Evolutionary conservation across 2,113 vertebrate genomes (phyloP).

Genomic region (Muscicapa adusta): DNA sequence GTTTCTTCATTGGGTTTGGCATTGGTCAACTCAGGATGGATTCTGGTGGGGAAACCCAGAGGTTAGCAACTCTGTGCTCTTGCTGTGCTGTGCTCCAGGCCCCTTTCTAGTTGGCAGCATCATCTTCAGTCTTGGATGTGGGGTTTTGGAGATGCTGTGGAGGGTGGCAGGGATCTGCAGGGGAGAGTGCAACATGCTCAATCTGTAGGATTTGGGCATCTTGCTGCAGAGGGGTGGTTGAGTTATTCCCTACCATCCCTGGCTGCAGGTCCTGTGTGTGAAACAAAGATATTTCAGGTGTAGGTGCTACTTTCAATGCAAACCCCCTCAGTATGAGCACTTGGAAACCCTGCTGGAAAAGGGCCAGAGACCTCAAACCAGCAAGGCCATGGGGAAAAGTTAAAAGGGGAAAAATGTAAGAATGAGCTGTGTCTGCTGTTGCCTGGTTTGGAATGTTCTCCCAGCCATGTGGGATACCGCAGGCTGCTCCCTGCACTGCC

Average conservation of each 20-base stretch:
- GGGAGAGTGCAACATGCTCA: background rate
- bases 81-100: background rate
- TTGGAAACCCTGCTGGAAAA: background rate
- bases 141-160: background rate
- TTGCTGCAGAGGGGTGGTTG: background rate
- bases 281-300: background rate
- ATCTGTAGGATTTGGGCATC: background rate
- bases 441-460: background rate
- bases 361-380: background rate
- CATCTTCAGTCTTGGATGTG: background rate
- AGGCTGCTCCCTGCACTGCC: background rate
- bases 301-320: background rate
- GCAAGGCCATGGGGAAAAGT: rapidly evolving
- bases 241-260: background rate
- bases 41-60: rapidly evolving
- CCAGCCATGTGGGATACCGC: rapidly evolving
- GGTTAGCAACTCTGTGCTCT: background rate
- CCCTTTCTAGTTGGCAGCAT: background rate
- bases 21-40: background rate
- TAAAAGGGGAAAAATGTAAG: background rate
- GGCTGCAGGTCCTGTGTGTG: background rate
- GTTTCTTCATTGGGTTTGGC: background rate
- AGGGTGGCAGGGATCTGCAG: background rate
- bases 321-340: background rate
- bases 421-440: background rate